Evolutionary conservation across 2,113 vertebrate genomes (phyloP), one percentile per base, ranked within the genome.

Genomic region (Plectropomus leopardus): DNA sequence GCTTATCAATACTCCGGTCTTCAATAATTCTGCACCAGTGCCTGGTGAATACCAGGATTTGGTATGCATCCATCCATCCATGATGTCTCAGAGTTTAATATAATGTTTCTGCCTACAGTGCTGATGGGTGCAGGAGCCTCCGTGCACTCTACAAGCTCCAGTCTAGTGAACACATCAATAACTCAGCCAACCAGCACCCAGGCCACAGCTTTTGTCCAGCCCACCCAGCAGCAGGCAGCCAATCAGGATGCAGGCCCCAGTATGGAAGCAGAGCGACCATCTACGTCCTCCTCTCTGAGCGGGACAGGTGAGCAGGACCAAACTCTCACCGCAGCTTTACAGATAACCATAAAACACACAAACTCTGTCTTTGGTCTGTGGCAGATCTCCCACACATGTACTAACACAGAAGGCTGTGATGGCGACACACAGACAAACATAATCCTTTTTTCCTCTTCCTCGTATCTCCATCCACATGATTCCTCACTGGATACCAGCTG

Each of bases 171-270:
- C 3, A 87, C 96, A 28, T 94, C 97, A 66, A 85, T 97, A 60
- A 95, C 91, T 21, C 98, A 97, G 86, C 97, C 98, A 54, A 90
- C 86, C 77, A 96, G 96, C 83, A 96, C 92, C 1, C 98, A 99
- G 86, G 93, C 97, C 0, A 99, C 98, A 3, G 98, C 98, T 5
- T 99, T 99, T 54, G 97, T 99, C 58, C 98, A 99, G 74, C 98
- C 98, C 65, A 99, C 98, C 8, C 98, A 99, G 82, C 98, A 99
- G 78, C 98, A 99, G 76, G 94, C 94, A 1, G 80, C 95, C 51
- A 96, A 60, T 88, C 98, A 97, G 86, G 98, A 99, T 17, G 93
- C 95, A 0, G 90, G 95, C 1, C 89, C 96, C 48, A 92, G 96
- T 44, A 87, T 96, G 64, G 98, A 99, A 60, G 93, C 95, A 3